phyloP scores from a whole-genome alignment of 1,140 invertebrate species.

The Drosophila miranda region DNA sequence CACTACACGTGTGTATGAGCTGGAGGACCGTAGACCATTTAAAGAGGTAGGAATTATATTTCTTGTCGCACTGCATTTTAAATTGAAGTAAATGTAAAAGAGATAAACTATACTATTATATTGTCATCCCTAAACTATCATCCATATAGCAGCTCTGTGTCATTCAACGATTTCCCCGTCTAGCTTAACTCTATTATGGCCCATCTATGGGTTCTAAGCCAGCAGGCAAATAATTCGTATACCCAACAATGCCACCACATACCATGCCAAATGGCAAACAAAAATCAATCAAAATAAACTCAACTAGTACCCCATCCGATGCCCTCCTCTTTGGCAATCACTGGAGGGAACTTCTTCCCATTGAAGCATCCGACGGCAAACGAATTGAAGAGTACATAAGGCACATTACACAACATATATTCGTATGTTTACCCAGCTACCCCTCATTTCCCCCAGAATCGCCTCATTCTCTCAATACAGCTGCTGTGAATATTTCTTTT shows the following conservation, averaged over 20 bases:
- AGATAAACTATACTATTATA: too few species aligned
- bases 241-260: constrained; percentile 28
- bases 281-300: constrained; percentile 57
- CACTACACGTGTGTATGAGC: neutral
- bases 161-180: constrained; percentile 1
- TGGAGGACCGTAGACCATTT: neutral
- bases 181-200: constrained; percentile 27
- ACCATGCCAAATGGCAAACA: constrained; percentile 49
- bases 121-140: neutral
- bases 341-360: constrained; percentile 41
- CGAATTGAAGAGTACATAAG: constrained; percentile 28
- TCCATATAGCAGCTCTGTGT: too few species aligned
- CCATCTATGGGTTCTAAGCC: constrained; percentile 33
- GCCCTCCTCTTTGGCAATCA: constrained; percentile 28
- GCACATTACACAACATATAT: constrained; percentile 39
- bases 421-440: constrained; percentile 43
- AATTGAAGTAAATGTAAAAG: neutral
- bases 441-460: too few species aligned
- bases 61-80: too few species aligned
- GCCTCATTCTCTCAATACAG: constrained; percentile 5
- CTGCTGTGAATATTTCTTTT: constrained; percentile 52
- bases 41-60: neutral
- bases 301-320: constrained; percentile 17
- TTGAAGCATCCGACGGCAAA: constrained; percentile 43
- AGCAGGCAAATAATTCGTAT: constrained; percentile 25